Evolutionary conservation across 1,140 invertebrate species (phyloP).

Genomic region (Diuraphis noxia): DNA sequence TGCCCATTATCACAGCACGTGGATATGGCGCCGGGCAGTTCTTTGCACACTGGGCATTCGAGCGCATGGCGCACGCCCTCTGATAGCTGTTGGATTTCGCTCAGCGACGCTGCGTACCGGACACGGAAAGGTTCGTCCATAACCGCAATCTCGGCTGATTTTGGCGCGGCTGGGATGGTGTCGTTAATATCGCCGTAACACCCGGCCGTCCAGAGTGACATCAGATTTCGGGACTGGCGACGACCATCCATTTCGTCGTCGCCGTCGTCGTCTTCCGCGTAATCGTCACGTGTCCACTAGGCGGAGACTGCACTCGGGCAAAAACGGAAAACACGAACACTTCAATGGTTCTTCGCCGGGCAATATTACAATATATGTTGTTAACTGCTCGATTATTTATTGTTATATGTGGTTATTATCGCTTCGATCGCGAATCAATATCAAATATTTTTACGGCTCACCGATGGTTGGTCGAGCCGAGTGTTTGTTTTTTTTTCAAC

Average conservation of each 20-base stretch:
- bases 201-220: no score
- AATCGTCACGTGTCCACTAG: no score
- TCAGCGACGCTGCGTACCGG: not conserved
- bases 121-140: no score
- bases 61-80: not conserved
- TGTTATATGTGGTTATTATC: not conserved
- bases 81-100: not conserved
- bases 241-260: not conserved
- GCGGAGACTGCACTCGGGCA: not conserved
- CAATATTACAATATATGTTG: no score
- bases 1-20: conserved; percentile 24
- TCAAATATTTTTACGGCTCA: not conserved
- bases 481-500: not conserved
- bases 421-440: not conserved
- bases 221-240: no score
- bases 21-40: not conserved
- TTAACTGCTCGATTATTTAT: not conserved
- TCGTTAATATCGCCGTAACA: not conserved
- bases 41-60: conserved; percentile 34
- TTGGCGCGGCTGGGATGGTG: not conserved
- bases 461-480: not conserved
- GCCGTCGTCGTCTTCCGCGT: not conserved
- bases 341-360: no score
- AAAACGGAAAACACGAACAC: not conserved
- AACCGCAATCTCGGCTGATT: not conserved